Base-by-base conservation (phyloP, 2,888 invertebrate genomes). In the Adineta ricciae region DNA sequence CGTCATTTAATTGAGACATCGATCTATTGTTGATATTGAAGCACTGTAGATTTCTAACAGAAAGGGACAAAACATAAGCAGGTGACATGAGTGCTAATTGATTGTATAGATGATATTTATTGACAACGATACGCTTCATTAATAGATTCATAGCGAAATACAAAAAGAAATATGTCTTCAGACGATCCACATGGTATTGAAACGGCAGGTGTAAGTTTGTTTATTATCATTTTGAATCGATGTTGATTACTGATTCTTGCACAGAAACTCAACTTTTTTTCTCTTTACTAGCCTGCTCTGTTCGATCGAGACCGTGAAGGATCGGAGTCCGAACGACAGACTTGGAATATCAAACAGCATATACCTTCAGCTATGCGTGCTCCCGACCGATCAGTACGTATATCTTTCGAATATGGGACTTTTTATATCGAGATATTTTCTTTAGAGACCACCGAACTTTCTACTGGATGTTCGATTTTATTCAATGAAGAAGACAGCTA, bases 401-500 rank as follows among this genome's bases (percentile, higher is more conserved):
- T 50, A 19, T 16, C 14, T 11, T 49, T 49, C 8, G 49, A 14
- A 46, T 46, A 5, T 46, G 46, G 11, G 5, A 46, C 46, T 46
- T 46, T 50, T 16, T 9, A 50, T 14, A 49, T 49, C 49, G 49
- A n/a, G 14, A 7, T 56, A 9, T 83, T 50, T 8, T 11, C 5
- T 46, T 32, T 49, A 83, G 83, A 27, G 50, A 83, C 50, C 83
- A 52, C 49, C 83, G 1, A 19, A n/a, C 21, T 0, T 49, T 19
- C 21, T 52, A 50, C 36, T 83, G 32, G 83, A 83, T 83, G n/a
- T 27, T 24, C 49, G 52, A 36, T 50, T 83, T 50, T 83, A 50
- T 83, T 49, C 83, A 50, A 52, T 83, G 83, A 83, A 83, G 8
- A 83, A 83, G 21, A 83, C 83, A 32, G 83, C 52, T 11, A 83